A percentile compares a stretch with the other conserved stretches of the same genome.
Evolutionary conservation across 2,888 invertebrate species (phyloP).

Genomic region (Muscina levida): DNA sequence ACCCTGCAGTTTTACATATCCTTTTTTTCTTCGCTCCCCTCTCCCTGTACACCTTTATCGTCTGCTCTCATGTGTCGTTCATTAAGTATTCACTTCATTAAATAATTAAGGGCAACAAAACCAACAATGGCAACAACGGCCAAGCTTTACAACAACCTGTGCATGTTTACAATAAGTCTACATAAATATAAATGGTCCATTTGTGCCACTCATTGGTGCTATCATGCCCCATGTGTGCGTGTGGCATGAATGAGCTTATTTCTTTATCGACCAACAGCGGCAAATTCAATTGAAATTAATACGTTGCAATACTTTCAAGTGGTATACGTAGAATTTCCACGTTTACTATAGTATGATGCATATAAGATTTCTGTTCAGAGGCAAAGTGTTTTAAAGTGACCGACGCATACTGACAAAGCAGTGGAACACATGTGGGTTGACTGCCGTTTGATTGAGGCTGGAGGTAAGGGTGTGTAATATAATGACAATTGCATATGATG

Average conservation of each 20-base stretch:
- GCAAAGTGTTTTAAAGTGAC: too few species aligned
- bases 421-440: slow-evolving; percentile 2
- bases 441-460: too few species aligned
- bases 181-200: not conserved
- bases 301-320: slow-evolving; percentile 1
- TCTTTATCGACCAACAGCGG: not conserved
- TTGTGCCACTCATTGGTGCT: not conserved
- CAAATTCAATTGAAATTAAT: slow-evolving; percentile 25
- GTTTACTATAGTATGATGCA: too few species aligned
- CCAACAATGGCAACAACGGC: not conserved
- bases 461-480: too few species aligned
- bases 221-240: not conserved
- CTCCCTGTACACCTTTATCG: not conserved
- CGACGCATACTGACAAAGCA: too few species aligned
- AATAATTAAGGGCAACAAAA: not conserved
- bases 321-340: too few species aligned
- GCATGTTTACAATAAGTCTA: not conserved
- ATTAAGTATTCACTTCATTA: slow-evolving; percentile 15
- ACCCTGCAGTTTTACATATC: not conserved
- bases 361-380: too few species aligned
- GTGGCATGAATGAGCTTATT: slow-evolving; percentile 6
- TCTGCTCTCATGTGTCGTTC: not conserved
- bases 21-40: too few species aligned
- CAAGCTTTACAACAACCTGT: not conserved
- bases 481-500: too few species aligned